phyloP scores from a whole-genome alignment of 2,888 invertebrate genomes.

The Deilephila porcellus region DNA sequence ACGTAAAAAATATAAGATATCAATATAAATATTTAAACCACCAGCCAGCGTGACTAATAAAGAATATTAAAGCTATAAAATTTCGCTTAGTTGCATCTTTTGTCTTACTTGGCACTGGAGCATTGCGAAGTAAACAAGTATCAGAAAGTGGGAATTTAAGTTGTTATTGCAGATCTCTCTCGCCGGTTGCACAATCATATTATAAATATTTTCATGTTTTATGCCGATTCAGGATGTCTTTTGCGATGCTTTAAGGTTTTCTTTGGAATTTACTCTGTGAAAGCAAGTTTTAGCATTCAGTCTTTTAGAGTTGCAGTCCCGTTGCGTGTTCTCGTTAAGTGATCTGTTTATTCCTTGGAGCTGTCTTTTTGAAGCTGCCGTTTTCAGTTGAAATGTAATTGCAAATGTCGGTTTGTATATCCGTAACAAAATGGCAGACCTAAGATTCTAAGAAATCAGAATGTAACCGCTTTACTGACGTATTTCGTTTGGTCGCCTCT shows the following conservation, averaged over 20 bases:
- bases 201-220: slow-evolving; percentile 22
- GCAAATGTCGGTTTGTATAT: no score
- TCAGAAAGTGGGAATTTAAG: slow-evolving; percentile 13
- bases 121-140: not conserved
- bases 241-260: slow-evolving; percentile 17
- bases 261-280: not conserved
- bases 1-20: not conserved
- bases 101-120: slow-evolving; percentile 8
- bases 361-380: not conserved
- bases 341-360: not conserved
- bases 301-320: not conserved
- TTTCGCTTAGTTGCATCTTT: not conserved
- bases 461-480: no score
- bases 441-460: no score
- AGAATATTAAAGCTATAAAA: not conserved
- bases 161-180: slow-evolving; percentile 22
- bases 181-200: slow-evolving; percentile 21
- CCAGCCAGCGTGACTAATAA: not conserved
- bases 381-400: not conserved
- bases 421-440: no score
- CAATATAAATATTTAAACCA: not conserved
- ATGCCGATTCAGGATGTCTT: slow-evolving; percentile 12
- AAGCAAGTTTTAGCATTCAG: slow-evolving; percentile 14
- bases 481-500: no score
- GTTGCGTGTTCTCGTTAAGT: not conserved